These are phyloP conservation scores for Calidris pygmaea DNA, from an alignment of 2,113 vertebrate genomes.

Conservation along the genomic window DNA sequence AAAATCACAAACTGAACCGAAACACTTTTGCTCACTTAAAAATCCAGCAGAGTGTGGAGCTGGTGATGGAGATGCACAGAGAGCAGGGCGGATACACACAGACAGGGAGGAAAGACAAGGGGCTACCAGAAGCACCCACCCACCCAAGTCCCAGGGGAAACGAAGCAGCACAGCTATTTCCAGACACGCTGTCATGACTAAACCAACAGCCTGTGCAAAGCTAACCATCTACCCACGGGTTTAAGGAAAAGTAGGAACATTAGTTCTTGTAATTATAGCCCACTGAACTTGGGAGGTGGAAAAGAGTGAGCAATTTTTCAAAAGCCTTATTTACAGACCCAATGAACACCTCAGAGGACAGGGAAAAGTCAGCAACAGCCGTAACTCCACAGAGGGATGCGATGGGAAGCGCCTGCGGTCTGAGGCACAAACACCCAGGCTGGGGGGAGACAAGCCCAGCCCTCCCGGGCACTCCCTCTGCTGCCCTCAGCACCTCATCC, in stretches of 20 bases:
- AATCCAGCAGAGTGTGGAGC: neutral
- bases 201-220: neutral
- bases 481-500: neutral
- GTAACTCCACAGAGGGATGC: fast-evolving
- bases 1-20: neutral
- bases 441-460: neutral
- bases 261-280: neutral
- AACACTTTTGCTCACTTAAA: neutral
- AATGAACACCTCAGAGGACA: neutral
- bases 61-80: neutral
- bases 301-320: neutral
- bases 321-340: neutral
- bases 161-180: neutral
- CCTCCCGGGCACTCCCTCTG: neutral
- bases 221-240: neutral
- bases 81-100: neutral
- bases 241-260: neutral
- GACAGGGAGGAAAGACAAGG: neutral
- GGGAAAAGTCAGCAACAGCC: neutral
- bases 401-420: neutral
- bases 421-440: neutral
- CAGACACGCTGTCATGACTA: neutral
- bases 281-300: neutral
- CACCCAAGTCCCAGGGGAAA: neutral
- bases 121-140: neutral